Base-by-base conservation (phyloP, 1,140 invertebrate genomes). In the Euschistus heros region DNA sequence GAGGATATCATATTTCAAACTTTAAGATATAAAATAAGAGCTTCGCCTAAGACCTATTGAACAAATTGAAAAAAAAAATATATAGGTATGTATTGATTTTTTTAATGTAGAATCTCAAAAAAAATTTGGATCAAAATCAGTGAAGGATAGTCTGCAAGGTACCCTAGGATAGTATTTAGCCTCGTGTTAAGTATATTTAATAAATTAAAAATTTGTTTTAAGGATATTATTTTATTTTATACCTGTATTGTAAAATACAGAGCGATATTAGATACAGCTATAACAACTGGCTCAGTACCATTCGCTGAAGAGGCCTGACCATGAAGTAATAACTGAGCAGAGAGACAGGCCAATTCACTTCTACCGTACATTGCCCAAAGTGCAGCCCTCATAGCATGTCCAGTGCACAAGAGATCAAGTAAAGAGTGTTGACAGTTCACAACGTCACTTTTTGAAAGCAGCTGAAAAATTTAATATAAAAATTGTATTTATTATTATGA, bases 311-410 rank as follows among this genome's bases (percentile, higher is more conserved):
- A 80, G 71, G 89, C 88, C 14, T 89, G 78, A 69, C 88, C 54
- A 57, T 57, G 82, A 0, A 95, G 76, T 18, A 93, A 75, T 20
- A 92, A 72, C 72, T 93, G 90, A 54, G 85, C 85, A 72, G 82
- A 87, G 42, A 93, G 75, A 0, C 85, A 86, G 0, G 84, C 84
- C 80, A 92, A 86, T 75, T 89, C 88, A 42, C 84, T 85, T 74
- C 91, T 88, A 0, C 92, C 92, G 74, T 93, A 95, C 63, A 91
- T 81, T 15, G 83, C 79, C 91, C 91, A 94, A 0, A 95, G 76
- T 0, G 88, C 86, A 2, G 90, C 85, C 18, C 54, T 3, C 54
- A 57, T 57, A 22, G 54, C 54, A 57, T 57, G 54, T 4, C 54
- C 54, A 50, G 86, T 84, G 46, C 86, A 85, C 68, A 89, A 85